A percentile compares a stretch with the other conserved stretches of the same genome.
phyloP scores from a whole-genome alignment of 2,888 invertebrate species.

The Syrphus vitripennis region DNA sequence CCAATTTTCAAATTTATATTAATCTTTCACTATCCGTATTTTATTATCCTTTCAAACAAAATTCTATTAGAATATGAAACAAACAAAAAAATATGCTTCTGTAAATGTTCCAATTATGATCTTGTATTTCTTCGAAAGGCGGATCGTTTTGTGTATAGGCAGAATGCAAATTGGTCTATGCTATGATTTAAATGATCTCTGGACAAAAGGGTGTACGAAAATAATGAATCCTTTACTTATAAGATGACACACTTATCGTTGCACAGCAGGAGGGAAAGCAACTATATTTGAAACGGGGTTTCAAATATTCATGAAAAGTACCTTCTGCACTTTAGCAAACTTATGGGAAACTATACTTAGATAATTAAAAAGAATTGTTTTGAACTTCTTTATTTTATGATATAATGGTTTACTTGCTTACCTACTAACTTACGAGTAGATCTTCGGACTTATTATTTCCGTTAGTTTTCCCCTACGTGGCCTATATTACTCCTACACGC shows the following conservation, averaged over 20 bases:
- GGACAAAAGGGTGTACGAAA: slow-evolving; percentile 61
- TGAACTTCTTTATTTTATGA: too few species aligned
- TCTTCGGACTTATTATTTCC: too few species aligned
- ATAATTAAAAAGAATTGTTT: too few species aligned
- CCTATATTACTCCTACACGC: too few species aligned
- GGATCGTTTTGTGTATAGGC: slow-evolving; percentile 52
- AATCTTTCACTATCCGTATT: not conserved
- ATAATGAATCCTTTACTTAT: slow-evolving; percentile 59
- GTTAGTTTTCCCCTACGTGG: too few species aligned
- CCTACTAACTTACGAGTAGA: too few species aligned
- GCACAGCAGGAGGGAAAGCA: too few species aligned
- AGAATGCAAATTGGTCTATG: slow-evolving; percentile 66
- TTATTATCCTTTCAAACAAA: not conserved
- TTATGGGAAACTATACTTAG: too few species aligned
- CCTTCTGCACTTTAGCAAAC: not conserved
- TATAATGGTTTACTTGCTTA: too few species aligned
- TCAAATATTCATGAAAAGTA: not conserved
- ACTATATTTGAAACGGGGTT: too few species aligned
- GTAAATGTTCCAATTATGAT: slow-evolving; percentile 74
- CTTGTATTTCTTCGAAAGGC: slow-evolving; percentile 33
- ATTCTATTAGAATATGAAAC: not conserved
- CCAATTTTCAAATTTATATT: slow-evolving; percentile 16
- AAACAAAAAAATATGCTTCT: not conserved
- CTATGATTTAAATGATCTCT: slow-evolving; percentile 64
- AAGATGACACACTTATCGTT: too few species aligned